Evolutionary conservation across 2,888 invertebrate species (phyloP), one percentile per base, ranked within the genome.

Genomic region (Ptilodon capucinus): DNA sequence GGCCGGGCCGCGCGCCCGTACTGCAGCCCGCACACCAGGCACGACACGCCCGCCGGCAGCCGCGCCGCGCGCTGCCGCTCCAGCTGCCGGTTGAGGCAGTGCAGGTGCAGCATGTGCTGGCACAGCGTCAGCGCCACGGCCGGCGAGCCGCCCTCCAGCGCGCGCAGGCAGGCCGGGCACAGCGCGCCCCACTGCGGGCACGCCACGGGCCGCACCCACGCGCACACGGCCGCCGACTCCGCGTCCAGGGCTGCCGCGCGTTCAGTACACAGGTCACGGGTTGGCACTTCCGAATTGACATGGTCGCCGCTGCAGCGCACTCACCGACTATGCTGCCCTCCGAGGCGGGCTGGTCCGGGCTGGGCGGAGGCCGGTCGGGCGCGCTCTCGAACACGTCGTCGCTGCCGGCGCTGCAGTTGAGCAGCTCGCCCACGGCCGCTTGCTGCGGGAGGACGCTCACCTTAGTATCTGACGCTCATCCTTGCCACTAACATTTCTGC

Each of bases 11-110:
- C 58, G 39, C 51, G 60, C 0, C 97, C 97, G 81, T 97, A 97
- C 64, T 95, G 94, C 66, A 94, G 94, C 55, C 97, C 96, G 83
- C 97, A 97, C 18, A 96, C 95, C 2, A 96, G 95, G 79, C 98
- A 21, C 38, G n/a, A n/a, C 19, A n/a, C 19, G 18, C 19, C 38
- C 38, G 7, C 7, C 38, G 11, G 50, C 6, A 6, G 35, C 17
- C 16, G 5, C 5, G 51, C 46, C 50, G 52, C 54, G 0, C 51
- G 45, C 42, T 96, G 93, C 91, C 95, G 94, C 39, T 94, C 94
- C 2, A 58, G 60, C 51, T 56, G 56, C 0, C 35, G 35, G 72
- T 94, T 94, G 35, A 97, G 90, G 76, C 97, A 97, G 66, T 94
- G 94, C 66, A 95, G 92, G 82, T 97, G 97, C 82, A 97, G 92